A percentile compares a stretch with the other conserved stretches of the same genome.
phyloP scores from a whole-genome alignment of 35 echinoderm and acorn worm genomes.

The Lytechinus pictus region DNA sequence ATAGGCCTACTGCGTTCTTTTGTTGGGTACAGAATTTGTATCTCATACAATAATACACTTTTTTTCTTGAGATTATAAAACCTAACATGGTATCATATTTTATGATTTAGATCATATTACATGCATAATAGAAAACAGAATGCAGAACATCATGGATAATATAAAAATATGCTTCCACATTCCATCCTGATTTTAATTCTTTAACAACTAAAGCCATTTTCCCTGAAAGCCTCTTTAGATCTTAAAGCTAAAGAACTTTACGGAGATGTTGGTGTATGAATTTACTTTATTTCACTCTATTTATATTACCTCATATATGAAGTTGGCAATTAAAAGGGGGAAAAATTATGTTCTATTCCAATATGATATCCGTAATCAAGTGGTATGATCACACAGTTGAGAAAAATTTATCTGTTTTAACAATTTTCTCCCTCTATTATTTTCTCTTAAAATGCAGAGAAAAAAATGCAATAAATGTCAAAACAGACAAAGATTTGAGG shows the following conservation, averaged over 20 bases:
- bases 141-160: not conserved
- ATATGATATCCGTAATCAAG: not conserved
- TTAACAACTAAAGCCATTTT: not conserved
- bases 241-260: not conserved
- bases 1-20: no score
- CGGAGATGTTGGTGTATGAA: not conserved
- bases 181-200: not conserved
- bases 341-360: no score
- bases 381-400: not conserved
- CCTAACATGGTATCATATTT: not conserved
- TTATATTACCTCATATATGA: no score
- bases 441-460: not conserved
- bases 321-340: no score
- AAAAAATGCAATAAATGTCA: no score
- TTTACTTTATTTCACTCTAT: not conserved
- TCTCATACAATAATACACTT: no score
- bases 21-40: no score
- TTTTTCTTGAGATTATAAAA: no score
- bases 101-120: not conserved
- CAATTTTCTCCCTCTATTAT: not conserved
- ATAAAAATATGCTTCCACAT: not conserved
- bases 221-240: not conserved
- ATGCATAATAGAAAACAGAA: not conserved
- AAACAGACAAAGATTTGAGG: not conserved
- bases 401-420: no score